These are phyloP conservation scores for Diachrysia chrysitis DNA, from an alignment of 2,888 invertebrate species.

Conservation along the genomic window DNA sequence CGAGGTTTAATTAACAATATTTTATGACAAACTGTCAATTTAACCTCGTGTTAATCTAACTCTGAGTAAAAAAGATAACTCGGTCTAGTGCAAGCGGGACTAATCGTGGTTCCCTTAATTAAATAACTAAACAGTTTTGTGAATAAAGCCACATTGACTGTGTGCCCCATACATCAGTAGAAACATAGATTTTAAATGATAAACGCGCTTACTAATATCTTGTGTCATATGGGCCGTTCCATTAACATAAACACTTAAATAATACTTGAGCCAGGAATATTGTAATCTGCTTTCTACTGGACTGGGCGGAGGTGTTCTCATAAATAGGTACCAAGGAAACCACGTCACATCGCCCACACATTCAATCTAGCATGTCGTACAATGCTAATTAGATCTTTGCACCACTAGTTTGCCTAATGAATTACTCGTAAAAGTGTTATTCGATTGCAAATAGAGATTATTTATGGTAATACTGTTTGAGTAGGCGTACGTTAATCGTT, in stretches of 20 bases:
- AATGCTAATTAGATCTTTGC: conserved; percentile 76
- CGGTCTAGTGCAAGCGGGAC: too few relatives aligned
- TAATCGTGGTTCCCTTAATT: too few relatives aligned
- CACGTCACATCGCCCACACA: conserved; percentile 68
- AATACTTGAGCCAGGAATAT: conserved; percentile 21
- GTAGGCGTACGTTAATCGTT: conserved; percentile 49
- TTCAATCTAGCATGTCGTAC: conserved; percentile 67
- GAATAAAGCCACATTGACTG: too few relatives aligned
- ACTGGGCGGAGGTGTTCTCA: conserved; percentile 55
- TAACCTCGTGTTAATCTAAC: too few relatives aligned
- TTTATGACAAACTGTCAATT: too few relatives aligned
- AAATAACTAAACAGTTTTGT: too few relatives aligned
- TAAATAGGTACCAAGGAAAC: conserved; percentile 68
- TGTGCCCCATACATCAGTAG: background rate
- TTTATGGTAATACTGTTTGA: conserved; percentile 42
- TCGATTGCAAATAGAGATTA: conserved; percentile 54
- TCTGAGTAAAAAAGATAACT: too few relatives aligned
- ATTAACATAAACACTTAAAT: conserved; percentile 5
- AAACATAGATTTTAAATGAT: background rate
- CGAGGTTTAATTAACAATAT: too few relatives aligned
- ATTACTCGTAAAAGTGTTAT: conserved; percentile 76
- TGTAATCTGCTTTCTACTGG: conserved; percentile 39
- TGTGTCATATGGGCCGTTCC: background rate
- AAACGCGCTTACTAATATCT: background rate
- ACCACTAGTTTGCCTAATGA: conserved; percentile 78